Evolutionary conservation across 2,888 invertebrate genomes (phyloP), one percentile per base, ranked within the genome.

Genomic region (Macrosiphum euphorbiae): DNA sequence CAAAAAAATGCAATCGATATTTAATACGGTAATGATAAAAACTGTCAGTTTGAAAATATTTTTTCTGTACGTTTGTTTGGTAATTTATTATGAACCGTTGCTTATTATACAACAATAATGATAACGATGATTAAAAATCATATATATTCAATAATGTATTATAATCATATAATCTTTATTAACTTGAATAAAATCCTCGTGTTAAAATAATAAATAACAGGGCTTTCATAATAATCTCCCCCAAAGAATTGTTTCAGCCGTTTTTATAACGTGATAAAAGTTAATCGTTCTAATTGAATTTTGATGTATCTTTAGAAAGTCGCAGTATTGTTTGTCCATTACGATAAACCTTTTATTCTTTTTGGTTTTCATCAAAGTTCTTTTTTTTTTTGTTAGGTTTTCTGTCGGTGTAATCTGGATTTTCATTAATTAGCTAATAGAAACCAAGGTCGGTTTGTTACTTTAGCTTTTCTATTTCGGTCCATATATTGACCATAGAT

Each of bases 281-380:
- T 92, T 87, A 92, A 92, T 92, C 92, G 92, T 87, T 92, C 92
- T 92, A 92, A 92, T 92, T 88, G 87, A 50, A 92, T 88, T 92
- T 92, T 67, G n/a, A n/a, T 28, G 35, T n/a, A 16, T 67, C 50
- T 61, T 50, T 41, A 67, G 87, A 88, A 87, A 50, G 47, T 47
- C 55, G 47, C 13, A 26, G 86, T 91, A 47, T 85, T 91, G 86
- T 61, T 92, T 61, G 87, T 87, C 50, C 50, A 61, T 47, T 58
- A 58, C 86, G 35, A 87, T 92, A 67, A 67, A 88, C 87, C 92
- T 92, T 88, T 92, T 87, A 67, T 52, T 92, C 61, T 92, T 41
- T 44, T 50, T 41, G 85, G 87, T 92, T 92, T 87, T 88, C 87
- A 88, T 92, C 92, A 67, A 92, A 92, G 67, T 52, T 87, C 41